phyloP scores from a whole-genome alignment of 2,797 vertebrate genomes.

The Malacoctenus gilli region DNA sequence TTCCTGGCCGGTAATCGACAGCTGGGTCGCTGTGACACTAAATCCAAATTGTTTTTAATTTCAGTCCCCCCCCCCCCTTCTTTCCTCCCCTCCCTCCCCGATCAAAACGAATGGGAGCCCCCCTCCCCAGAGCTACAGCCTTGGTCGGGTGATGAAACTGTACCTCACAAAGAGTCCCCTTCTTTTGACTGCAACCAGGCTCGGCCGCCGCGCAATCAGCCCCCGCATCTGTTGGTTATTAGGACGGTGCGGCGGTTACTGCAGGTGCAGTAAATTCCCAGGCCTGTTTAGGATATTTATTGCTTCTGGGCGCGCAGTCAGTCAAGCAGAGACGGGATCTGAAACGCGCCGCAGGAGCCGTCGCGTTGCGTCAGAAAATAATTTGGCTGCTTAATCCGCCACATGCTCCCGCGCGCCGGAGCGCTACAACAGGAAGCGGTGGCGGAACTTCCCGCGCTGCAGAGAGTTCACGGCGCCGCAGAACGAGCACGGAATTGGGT shows the following conservation, averaged over 20 bases:
- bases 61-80: not conserved
- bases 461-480: too few relatives aligned
- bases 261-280: conserved; percentile 85
- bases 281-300: conserved; percentile 79
- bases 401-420: conserved; percentile 37
- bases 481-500: too few relatives aligned
- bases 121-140: conserved; percentile 30
- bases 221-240: conserved; percentile 81
- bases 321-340: conserved; percentile 41
- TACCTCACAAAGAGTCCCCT: conserved; percentile 64
- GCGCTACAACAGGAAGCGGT: too few relatives aligned
- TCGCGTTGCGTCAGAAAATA: conserved; percentile 73
- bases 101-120: conserved; percentile 54
- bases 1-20: conserved; percentile 61
- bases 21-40: conserved; percentile 45
- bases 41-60: conserved; percentile 71
- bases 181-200: conserved; percentile 39
- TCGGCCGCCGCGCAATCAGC: conserved; percentile 53
- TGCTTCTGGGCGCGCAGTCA: conserved; percentile 77
- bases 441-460: too few relatives aligned
- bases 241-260: conserved; percentile 69
- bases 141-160: conserved; percentile 66
- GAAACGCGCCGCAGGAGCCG: conserved; percentile 67
- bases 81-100: conserved; percentile 51
- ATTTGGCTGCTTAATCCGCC: conserved; percentile 69